These are phyloP conservation scores for Pseudococcus longispinus DNA, from an alignment of 2,888 invertebrate species.

Conservation along the genomic window DNA sequence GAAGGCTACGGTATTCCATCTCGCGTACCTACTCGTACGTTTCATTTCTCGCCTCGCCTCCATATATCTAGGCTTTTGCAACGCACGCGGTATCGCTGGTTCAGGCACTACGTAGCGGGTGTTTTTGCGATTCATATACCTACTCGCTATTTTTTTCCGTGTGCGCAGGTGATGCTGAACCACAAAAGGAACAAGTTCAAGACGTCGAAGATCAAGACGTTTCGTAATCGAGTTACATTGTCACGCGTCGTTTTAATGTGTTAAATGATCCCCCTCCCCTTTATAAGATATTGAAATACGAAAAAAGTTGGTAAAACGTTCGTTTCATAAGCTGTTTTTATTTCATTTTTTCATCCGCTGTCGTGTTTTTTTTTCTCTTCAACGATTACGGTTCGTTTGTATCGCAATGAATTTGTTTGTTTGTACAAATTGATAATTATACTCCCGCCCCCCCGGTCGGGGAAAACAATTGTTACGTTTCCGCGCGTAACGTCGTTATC, in stretches of 20 bases:
- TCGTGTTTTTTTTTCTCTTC: slow-evolving; percentile 13
- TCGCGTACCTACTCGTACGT: too few species aligned
- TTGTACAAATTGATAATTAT: background rate
- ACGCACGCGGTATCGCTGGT: too few species aligned
- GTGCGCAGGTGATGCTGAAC: slow-evolving; percentile 82
- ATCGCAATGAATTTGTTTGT: background rate
- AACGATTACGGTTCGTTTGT: background rate
- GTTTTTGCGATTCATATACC: background rate
- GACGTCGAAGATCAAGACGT: slow-evolving; percentile 95
- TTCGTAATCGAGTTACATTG: slow-evolving; percentile 72
- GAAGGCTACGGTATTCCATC: too few species aligned
- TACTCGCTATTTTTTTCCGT: slow-evolving; percentile 29
- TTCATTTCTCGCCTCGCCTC: too few species aligned
- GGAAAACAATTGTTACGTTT: background rate
- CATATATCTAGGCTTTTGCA: too few species aligned
- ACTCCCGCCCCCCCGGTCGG: background rate
- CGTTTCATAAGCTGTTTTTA: slow-evolving; percentile 49
- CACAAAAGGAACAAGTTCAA: slow-evolving; percentile 83
- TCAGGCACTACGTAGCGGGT: too few species aligned
- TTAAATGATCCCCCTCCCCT: background rate
- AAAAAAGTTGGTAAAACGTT: slow-evolving; percentile 50
- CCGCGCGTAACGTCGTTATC: background rate
- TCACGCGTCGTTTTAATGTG: slow-evolving; percentile 48
- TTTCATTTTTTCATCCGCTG: slow-evolving; percentile 37
- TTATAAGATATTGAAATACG: slow-evolving; percentile 43